Conservation (phyloP, 2,113 vertebrate genomes). For the Hippolais icterina region DNA sequence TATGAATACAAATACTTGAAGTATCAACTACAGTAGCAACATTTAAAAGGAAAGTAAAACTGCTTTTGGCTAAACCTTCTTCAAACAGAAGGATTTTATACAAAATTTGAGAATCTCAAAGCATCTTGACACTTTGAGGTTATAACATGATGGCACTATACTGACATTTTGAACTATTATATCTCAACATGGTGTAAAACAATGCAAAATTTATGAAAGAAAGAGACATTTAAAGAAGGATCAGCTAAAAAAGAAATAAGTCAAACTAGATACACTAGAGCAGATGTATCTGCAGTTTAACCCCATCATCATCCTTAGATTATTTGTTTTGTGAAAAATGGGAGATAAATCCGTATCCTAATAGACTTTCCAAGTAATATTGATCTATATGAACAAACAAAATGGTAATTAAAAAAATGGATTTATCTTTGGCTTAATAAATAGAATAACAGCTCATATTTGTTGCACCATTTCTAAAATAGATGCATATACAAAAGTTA, state of each 20-base stretch:
- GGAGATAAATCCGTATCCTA: background rate
- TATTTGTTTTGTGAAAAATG: background rate
- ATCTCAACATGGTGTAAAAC: background rate
- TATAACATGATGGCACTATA: background rate
- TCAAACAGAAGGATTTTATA: background rate
- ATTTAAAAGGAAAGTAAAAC: background rate
- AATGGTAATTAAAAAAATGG: background rate
- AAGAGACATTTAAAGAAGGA: background rate
- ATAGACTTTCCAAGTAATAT: background rate
- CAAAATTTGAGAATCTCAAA: background rate
- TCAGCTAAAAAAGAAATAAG: background rate
- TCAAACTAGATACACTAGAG: background rate
- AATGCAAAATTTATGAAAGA: background rate
- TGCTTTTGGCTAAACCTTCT: background rate
- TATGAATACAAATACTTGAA: constrained; percentile 9
- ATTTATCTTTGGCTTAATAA: background rate
- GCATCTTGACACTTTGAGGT: background rate
- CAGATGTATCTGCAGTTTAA: background rate
- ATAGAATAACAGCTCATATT: background rate
- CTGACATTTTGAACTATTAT: background rate
- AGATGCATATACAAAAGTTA: background rate
- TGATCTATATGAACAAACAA: background rate
- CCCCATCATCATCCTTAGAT: fast-evolving
- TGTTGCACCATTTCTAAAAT: background rate
- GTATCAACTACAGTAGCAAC: background rate